These are phyloP conservation scores for Orchesella cincta DNA, from an alignment of 1,140 invertebrate species.

Conservation along the genomic window DNA sequence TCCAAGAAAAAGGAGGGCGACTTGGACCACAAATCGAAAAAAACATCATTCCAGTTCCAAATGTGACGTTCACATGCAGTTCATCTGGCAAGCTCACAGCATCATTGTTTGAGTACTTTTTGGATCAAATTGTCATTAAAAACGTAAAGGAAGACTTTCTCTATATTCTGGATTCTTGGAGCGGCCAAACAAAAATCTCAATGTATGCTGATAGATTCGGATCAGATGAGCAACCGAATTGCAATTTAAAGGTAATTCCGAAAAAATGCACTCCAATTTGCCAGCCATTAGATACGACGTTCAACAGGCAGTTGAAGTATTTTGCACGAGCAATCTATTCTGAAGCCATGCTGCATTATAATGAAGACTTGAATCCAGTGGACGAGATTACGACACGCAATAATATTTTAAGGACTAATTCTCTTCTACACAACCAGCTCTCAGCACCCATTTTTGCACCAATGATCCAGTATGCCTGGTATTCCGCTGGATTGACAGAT, in stretches of 20 bases:
- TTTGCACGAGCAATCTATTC: slow-evolving; percentile 9
- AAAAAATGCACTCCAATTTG: slow-evolving; percentile 20
- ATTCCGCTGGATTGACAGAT: no score
- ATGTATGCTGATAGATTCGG: slow-evolving; percentile 13
- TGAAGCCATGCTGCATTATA: no score
- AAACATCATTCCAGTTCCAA: slow-evolving; percentile 22
- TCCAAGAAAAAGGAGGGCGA: slow-evolving; percentile 35
- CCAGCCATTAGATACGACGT: slow-evolving; percentile 32
- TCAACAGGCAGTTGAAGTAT: slow-evolving; percentile 36
- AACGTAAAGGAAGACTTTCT: slow-evolving; percentile 25
- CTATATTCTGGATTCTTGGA: slow-evolving; percentile 32
- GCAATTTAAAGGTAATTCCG: slow-evolving; percentile 29
- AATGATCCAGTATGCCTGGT: no score
- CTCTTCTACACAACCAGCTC: no score
- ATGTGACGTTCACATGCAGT: slow-evolving; percentile 35
- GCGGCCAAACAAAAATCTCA: slow-evolving; percentile 26
- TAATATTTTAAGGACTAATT: slow-evolving; percentile 17
- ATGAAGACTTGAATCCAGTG: no score
- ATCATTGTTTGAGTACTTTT: slow-evolving; percentile 30
- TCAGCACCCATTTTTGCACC: no score
- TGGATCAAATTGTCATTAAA: slow-evolving; percentile 25
- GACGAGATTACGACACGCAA: background rate
- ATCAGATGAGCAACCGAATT: background rate
- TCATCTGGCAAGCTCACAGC: slow-evolving; percentile 36
- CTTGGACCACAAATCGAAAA: slow-evolving; percentile 22